Base-by-base conservation (phyloP, 2,888 invertebrate genomes). In the Rhyacophila evoluta region DNA sequence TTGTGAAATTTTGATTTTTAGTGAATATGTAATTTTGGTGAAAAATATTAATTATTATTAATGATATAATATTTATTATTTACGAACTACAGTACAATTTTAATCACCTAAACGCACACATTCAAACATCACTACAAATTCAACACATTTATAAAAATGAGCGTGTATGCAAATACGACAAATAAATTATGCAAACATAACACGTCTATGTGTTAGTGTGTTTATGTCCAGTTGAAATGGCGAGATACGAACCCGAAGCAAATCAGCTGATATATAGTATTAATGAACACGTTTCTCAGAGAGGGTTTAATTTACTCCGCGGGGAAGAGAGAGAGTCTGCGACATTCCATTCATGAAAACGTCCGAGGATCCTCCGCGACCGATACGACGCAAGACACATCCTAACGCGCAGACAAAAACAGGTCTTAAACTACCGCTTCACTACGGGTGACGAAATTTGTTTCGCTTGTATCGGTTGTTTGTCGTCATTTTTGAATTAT, bases 341-440 rank as follows among this genome's bases (percentile, higher is more conserved):
- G 79, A 75, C 79, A 79, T 77, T 79, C 79, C 77, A 80, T 80
- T 75, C 78, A 80, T 78, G 68, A 79, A 77, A 74, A 55, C 19
- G 55, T 55, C 55, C 55, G 55, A 55, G 55, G 55, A 55, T 55
- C 25, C 55, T 55, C 55, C 55, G 55, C 55, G 15, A 55, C 19
- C 55, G 55, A 55, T 55, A 55, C 19, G 55, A 55, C 55, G 55
- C 55, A 55, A 19, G 72, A 75, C 70, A 72, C 55, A 29, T 12
- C 38, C 76, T n/a, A n/a, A 37, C 19, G 55, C 55, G 55, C 55
- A 19, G 55, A 55, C 55, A 55, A 55, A 19, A 55, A 55, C 55
- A 55, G 19, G 55, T 55, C 55, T 55, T 55, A 55, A 55, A 55
- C 19, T 19, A 25, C 5, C 55, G 55, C 55, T 19, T 55, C 55